phyloP scores from a whole-genome alignment of 2,113 vertebrate genomes.

The Cephalopholis sonnerati region DNA sequence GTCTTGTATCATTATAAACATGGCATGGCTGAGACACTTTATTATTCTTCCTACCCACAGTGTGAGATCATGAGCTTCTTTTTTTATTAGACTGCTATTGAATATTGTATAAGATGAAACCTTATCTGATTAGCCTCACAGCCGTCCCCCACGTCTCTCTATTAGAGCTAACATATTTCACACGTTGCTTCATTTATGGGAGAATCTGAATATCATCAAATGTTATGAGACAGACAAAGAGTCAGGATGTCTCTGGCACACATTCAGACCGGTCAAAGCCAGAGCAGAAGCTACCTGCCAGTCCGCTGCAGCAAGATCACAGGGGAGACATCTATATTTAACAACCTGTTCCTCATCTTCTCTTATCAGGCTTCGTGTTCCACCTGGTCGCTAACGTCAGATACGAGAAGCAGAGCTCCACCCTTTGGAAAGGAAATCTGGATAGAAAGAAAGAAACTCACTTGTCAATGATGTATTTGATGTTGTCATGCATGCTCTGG shows the following conservation, averaged over 20 bases:
- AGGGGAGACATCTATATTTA: conserved; percentile 63
- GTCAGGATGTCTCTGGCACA: not conserved
- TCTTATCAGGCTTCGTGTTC: conserved; percentile 20
- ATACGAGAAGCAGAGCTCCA: conserved; percentile 23
- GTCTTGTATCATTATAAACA: conserved; percentile 17
- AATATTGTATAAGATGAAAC: conserved; percentile 6
- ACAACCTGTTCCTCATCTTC: conserved; percentile 40
- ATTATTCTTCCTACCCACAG: not conserved
- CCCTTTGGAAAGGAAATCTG: not conserved
- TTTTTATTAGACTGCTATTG: not conserved
- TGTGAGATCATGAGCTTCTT: not conserved
- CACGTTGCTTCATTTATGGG: not conserved
- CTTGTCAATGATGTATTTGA: conserved; percentile 93
- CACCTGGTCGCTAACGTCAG: conserved; percentile 15
- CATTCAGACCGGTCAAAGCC: not conserved
- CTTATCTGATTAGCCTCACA: not conserved
- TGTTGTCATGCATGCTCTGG: conserved; percentile 89
- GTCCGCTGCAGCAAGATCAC: conserved; percentile 33
- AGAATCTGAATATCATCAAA: not conserved
- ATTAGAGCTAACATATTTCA: not conserved
- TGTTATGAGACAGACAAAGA: not conserved
- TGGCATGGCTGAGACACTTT: not conserved
- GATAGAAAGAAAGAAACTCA: conserved; percentile 73
- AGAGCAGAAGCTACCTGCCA: conserved; percentile 21
- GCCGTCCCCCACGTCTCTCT: not conserved